A percentile compares a stretch with the other conserved stretches of the same genome.
Conservation (phyloP, 2,888 invertebrate species). For the Xylota segnis region DNA sequence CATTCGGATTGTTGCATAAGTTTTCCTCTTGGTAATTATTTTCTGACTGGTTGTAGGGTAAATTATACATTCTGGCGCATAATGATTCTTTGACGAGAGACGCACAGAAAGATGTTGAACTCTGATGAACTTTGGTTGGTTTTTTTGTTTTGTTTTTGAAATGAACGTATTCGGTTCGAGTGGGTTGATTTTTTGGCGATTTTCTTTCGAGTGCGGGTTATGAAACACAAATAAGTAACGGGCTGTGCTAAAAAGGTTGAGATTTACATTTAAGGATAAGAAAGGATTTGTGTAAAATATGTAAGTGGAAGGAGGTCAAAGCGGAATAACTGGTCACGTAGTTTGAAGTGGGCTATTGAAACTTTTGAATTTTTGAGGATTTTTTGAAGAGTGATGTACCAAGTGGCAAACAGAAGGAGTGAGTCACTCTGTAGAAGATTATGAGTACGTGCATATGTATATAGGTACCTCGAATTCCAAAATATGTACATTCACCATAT, state of each 20-base stretch:
- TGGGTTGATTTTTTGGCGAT: conserved; percentile 40
- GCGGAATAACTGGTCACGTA: conserved; percentile 40
- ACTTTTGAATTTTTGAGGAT: neutral
- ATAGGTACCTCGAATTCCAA: too few relatives aligned
- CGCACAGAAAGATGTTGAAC: conserved; percentile 49
- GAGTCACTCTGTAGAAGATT: neutral
- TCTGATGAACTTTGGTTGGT: conserved; percentile 44
- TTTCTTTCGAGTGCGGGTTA: conserved; percentile 56
- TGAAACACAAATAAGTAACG: conserved; percentile 70
- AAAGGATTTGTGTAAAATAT: conserved; percentile 46
- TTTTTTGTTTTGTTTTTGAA: neutral
- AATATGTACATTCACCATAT: too few relatives aligned
- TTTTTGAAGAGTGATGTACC: neutral
- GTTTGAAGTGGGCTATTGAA: neutral
- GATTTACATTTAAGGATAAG: conserved; percentile 68
- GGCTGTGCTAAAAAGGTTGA: conserved; percentile 30
- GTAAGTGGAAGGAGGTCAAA: conserved; percentile 54
- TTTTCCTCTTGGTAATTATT: conserved; percentile 59
- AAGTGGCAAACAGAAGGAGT: neutral
- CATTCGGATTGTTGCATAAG: conserved; percentile 68
- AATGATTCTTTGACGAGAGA: conserved; percentile 52
- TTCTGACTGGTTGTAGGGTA: conserved; percentile 19
- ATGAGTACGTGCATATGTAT: too few relatives aligned
- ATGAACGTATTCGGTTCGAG: conserved; percentile 24
- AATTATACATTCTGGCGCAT: conserved; percentile 41